Percentiles rank a stretch among this genome's conserved stretches.
These are phyloP conservation scores for Enteromius argenteus DNA, from an alignment of 2,797 vertebrate species.

Conservation along the genomic window DNA sequence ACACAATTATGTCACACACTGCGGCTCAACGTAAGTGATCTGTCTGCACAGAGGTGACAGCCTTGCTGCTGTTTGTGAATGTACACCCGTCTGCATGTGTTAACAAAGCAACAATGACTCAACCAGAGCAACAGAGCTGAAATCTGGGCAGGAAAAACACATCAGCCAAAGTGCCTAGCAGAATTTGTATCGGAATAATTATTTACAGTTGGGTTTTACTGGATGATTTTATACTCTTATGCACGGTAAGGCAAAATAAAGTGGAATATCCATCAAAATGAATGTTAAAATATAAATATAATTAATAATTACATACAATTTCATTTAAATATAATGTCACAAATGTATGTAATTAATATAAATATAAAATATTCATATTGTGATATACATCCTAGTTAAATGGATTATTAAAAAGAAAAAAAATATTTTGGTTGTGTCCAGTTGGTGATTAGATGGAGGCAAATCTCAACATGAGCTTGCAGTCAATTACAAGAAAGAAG, in stretches of 20 bases:
- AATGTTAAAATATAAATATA: background rate
- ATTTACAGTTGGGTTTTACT: background rate
- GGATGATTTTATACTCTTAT: background rate
- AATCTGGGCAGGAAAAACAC: slow-evolving; percentile 19
- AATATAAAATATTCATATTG: background rate
- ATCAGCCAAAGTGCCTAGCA: background rate
- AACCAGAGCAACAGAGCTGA: slow-evolving; percentile 37
- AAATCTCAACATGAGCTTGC: background rate
- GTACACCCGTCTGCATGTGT: background rate
- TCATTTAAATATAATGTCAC: no score
- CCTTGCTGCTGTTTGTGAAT: background rate
- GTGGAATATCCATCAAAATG: background rate
- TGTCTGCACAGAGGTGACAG: slow-evolving; percentile 29
- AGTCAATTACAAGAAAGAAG: background rate
- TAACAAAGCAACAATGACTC: slow-evolving; percentile 36
- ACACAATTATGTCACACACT: slow-evolving; percentile 31
- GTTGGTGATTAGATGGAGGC: background rate
- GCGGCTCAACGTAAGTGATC: slow-evolving; percentile 15
- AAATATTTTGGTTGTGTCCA: background rate
- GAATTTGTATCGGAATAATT: background rate
- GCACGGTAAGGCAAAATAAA: background rate
- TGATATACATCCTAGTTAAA: background rate
- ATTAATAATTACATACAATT: background rate
- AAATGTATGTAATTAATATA: background rate
- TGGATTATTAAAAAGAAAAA: background rate